Base-by-base conservation (phyloP, 2,888 invertebrate species). In the Nephrotoma flavescens region DNA sequence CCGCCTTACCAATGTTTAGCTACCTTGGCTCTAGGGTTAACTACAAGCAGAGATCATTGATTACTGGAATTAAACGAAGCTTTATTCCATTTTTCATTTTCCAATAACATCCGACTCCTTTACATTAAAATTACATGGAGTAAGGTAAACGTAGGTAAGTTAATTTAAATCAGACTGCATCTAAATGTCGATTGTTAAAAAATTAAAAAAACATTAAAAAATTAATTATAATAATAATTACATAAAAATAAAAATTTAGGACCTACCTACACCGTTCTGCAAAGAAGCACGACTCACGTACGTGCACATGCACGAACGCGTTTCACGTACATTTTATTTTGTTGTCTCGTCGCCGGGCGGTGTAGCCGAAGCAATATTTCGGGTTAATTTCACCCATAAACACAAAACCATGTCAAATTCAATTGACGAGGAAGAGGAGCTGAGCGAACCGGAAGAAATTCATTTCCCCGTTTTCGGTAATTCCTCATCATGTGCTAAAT, bases 251-350 rank as follows among this genome's bases (percentile, higher is more conserved):
- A 11, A 15, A 15, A 71, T 83, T 15, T 57, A 92, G 92, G 92
- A 92, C 88, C 89, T 92, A 11, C 92, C 92, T 41, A 91, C 91
- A 84, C 92, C 92, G 7, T 92, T 90, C 88, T 92, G 92, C 88
- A 92, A 92, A 88, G 92, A 92, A 89, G 92, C 92, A 42, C 91
- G 92, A 2, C 89, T 92, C 52, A 92, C 92, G 12, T 92, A 92
- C 88, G 91, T 92, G 86, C 91, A 91, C 89, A 92, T 92, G 92
- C 92, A 92, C 87, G 92, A 92, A 87, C 89, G 91, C 19, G 92
- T 92, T 83, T 91, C 91, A 6, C 89, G 92, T 71, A 91, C 90
- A 52, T 92, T 92, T 88, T 92, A 92, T 88, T 92, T 92, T 87
- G 91, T 92, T 86, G 92, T 92, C 9, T 92, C 92, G 12, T 89